Base-by-base conservation (phyloP, 2,888 invertebrate genomes). In the Dolichopus griseipennis region DNA sequence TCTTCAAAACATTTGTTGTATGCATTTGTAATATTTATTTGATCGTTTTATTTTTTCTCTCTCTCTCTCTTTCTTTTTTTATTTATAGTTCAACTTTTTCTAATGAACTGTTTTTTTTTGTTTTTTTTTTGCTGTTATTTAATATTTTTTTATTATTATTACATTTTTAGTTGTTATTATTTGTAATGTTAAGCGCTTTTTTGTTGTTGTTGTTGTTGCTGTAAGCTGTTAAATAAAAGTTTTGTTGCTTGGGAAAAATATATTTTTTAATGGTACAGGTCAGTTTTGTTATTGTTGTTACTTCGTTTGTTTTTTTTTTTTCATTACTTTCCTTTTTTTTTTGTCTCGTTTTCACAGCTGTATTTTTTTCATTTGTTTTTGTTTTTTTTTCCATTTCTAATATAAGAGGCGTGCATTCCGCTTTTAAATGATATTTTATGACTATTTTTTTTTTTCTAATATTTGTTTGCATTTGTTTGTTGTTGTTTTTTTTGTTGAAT, bases 31-130 rank as follows among this genome's bases (percentile, higher is more conserved):
- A 27, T 27, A 27, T 4, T 4, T 27, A 27, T 27, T 27, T 27
- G 2, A 27, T 27, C 27, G 27, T 27, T 27, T 27, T 27, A 4
- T 27, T 27, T 27, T 27, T 27, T 27, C 5, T 27, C 27, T 2
- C 5, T 27, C n/a, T 27, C 5, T 27, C 3, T 27, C 5, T 27
- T 5, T 27, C 5, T 27, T 5, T 27, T 27, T 15, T 2, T 52
- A 18, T 52, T 52, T 52, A 52, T 52, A 52, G 52, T 52, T 52
- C 52, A 52, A 52, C 52, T 52, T 52, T 52, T 52, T 52, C 52
- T 52, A 52, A 52, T 52, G 15, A 9, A 52, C 15, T n/a, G n/a
- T n/a, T n/a, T n/a, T n/a, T n/a, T n/a, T n/a, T n/a, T n/a, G n/a
- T n/a, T 18, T 52, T 52, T 15, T 52, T 52, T 1, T 37, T 37